Conservation (phyloP, 2,797 vertebrate genomes). For the Rhyacichthys aspro region DNA sequence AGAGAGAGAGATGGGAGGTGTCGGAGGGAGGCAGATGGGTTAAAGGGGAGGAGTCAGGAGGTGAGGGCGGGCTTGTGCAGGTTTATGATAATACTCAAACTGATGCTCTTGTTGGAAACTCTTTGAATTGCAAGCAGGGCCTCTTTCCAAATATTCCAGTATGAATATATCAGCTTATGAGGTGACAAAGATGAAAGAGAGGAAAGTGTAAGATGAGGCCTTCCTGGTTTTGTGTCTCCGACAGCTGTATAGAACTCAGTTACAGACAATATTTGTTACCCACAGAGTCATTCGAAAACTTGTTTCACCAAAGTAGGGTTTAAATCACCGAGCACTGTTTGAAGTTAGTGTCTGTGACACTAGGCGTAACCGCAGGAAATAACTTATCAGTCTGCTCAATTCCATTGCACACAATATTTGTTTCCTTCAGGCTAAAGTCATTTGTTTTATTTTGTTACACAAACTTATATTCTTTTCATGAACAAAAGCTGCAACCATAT, state of each 20-base stretch:
- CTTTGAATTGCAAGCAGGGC: conserved; percentile 69
- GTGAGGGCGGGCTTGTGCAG: conserved; percentile 58
- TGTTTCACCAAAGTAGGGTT: conserved; percentile 36
- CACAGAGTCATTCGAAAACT: conserved; percentile 28
- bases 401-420: conserved; percentile 57
- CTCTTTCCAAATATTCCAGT: conserved; percentile 67
- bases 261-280: conserved; percentile 57
- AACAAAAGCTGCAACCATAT: conserved; percentile 72
- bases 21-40: conserved; percentile 8
- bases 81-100: conserved; percentile 81
- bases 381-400: conserved; percentile 68
- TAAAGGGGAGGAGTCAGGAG: conserved; percentile 26
- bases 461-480: conserved; percentile 68
- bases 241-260: conserved; percentile 63
- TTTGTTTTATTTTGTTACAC: conserved; percentile 73
- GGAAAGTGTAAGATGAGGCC: conserved; percentile 72
- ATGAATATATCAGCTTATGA: conserved; percentile 75
- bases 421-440: conserved; percentile 62
- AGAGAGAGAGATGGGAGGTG: conserved; percentile 36
- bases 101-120: conserved; percentile 77
- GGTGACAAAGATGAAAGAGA: conserved; percentile 70
- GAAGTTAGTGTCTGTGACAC: conserved; percentile 64
- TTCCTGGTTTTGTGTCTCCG: conserved; percentile 73
- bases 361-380: conserved; percentile 67
- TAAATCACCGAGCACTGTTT: conserved; percentile 63